Evolutionary conservation across 2,113 vertebrate genomes (phyloP).

Genomic region (Mobula birostris): DNA sequence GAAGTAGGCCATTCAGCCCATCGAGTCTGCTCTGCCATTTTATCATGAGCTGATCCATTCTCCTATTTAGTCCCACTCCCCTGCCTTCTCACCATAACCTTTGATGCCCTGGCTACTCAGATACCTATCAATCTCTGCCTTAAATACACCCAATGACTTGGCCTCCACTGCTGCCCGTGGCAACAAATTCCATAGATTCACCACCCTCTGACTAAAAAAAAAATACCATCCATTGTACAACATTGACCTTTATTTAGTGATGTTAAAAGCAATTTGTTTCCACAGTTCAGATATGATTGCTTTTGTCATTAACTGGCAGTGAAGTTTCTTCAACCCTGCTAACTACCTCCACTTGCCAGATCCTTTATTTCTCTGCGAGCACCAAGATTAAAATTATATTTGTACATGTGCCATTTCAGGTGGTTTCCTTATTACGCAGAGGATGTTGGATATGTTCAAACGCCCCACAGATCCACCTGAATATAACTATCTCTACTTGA

Average conservation of each 20-base stretch:
- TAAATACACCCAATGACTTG: no score
- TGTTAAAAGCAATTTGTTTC: not conserved
- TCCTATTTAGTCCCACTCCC: no score
- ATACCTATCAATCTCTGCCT: no score
- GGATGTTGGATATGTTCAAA: conserved; percentile 67
- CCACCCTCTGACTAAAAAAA: no score
- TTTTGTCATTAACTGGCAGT: not conserved
- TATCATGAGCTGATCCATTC: no score
- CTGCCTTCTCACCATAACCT: no score
- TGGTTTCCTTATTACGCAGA: conserved; percentile 62
- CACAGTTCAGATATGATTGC: no score
- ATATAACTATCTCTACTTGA: conserved; percentile 59
- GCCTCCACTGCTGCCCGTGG: no score
- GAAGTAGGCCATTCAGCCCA: no score
- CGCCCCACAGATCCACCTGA: conserved; percentile 58
- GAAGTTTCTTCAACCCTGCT: not conserved
- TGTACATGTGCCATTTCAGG: conserved; percentile 42
- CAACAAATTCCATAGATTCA: no score
- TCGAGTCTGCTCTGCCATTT: no score
- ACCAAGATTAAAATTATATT: not conserved
- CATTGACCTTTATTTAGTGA: not conserved
- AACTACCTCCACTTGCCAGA: not conserved
- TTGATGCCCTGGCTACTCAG: no score
- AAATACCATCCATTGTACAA: not conserved
- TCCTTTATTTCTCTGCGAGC: not conserved